These are phyloP conservation scores for Passerina amoena DNA, from an alignment of 2,113 vertebrate genomes.

Conservation along the genomic window DNA sequence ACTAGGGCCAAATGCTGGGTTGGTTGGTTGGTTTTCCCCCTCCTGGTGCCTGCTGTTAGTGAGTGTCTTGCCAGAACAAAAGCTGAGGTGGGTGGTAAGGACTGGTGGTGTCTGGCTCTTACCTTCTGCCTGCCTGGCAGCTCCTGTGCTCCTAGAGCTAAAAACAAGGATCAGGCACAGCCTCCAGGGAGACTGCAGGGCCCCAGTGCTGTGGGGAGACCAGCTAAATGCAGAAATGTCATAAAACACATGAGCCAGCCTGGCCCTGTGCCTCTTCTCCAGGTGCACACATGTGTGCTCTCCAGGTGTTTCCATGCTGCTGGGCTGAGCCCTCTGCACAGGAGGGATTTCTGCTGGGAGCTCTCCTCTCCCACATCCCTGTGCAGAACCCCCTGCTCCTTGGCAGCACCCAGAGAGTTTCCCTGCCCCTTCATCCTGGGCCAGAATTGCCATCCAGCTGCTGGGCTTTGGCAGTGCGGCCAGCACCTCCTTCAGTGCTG, in stretches of 20 bases:
- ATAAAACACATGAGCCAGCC: accelerated
- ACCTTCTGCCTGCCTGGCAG: not conserved
- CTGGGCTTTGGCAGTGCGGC: not conserved
- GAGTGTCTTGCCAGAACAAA: not conserved
- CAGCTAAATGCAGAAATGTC: not conserved
- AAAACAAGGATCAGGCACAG: not conserved
- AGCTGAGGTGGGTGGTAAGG: not conserved
- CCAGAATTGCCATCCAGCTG: not conserved
- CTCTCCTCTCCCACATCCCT: accelerated
- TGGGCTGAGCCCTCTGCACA: not conserved
- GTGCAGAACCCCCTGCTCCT: not conserved
- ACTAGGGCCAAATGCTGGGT: not conserved
- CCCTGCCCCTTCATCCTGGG: not conserved
- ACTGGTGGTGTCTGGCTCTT: not conserved
- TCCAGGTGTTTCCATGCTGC: not conserved
- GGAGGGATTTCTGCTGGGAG: not conserved
- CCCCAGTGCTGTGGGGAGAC: not conserved
- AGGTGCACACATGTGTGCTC: accelerated
- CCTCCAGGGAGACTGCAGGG: not conserved
- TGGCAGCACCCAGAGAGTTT: not conserved
- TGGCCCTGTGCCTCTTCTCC: not conserved
- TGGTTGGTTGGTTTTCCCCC: not conserved
- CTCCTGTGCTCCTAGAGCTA: not conserved
- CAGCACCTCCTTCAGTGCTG: not conserved
- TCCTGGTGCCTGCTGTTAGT: not conserved